Evolutionary conservation across 2,797 vertebrate species (phyloP).

Genomic region (Rhyacichthys aspro): DNA sequence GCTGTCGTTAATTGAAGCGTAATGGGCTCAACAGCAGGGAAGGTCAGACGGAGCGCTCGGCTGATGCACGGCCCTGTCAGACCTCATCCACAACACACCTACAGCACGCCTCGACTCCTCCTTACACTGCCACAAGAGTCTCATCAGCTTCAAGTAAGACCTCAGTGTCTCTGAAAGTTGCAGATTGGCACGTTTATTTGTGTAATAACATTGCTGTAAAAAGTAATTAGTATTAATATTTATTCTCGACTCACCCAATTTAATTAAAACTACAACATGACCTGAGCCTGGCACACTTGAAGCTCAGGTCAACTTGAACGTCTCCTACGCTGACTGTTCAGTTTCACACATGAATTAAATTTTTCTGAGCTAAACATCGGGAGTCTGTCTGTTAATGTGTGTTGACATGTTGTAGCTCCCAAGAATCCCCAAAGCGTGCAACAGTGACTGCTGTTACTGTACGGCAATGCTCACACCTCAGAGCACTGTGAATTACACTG

Average conservation of each 20-base stretch:
- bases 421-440: not conserved
- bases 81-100: constrained; percentile 52
- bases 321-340: not conserved
- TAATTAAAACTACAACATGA: not conserved
- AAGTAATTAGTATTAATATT: not conserved
- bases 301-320: not conserved
- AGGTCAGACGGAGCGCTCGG: constrained; percentile 82
- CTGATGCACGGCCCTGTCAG: constrained; percentile 77
- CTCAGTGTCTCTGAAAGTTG: no score
- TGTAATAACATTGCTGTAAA: not conserved
- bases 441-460: constrained; percentile 17
- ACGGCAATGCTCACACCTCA: constrained; percentile 40
- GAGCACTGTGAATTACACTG: constrained; percentile 47
- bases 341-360: not conserved
- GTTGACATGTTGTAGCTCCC: not conserved
- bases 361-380: not conserved
- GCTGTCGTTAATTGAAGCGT: constrained; percentile 91
- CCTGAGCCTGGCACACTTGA: not conserved
- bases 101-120: constrained; percentile 12
- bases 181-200: not conserved
- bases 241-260: not conserved
- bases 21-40: constrained; percentile 89
- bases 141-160: not conserved
- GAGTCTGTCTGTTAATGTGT: not conserved
- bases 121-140: not conserved